phyloP scores from a whole-genome alignment of 2,888 invertebrate species.

The Listrodromus nycthemerus region DNA sequence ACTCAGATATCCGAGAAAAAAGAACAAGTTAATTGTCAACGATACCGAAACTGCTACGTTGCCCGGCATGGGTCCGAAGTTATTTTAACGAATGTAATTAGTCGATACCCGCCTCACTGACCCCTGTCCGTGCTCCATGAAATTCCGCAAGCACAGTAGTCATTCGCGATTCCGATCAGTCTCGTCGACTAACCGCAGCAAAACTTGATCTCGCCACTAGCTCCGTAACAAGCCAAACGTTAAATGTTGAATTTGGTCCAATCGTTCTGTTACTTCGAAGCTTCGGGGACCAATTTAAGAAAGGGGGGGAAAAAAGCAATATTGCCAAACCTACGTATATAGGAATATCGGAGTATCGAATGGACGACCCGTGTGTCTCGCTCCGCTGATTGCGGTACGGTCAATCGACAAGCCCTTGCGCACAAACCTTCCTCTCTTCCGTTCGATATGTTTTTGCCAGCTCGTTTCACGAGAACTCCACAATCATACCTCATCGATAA shows the following conservation, averaged over 20 bases:
- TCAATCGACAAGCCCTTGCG: conserved; percentile 30
- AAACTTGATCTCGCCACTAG: conserved; percentile 5
- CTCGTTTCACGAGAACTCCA: conserved; percentile 30
- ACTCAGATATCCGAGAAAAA: conserved; percentile 24
- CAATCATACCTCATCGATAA: conserved; percentile 42
- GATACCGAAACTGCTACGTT: conserved; percentile 56
- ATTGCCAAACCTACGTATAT: conserved; percentile 23
- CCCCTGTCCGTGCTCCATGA: conserved; percentile 28
- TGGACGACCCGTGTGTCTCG: conserved; percentile 42
- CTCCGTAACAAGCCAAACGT: conserved; percentile 41
- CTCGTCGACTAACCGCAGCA: conserved; percentile 37
- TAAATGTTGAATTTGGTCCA: conserved; percentile 45
- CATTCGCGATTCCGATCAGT: conserved; percentile 18
- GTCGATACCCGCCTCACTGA: conserved; percentile 52
- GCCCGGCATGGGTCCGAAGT: conserved; percentile 62
- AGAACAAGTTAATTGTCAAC: conserved; percentile 54
- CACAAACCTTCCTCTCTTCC: conserved; percentile 11
- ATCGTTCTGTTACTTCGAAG: conserved; percentile 36
- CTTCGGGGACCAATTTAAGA: conserved; percentile 20
- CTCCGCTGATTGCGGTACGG: conserved; percentile 14
- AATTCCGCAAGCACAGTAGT: conserved; percentile 27
- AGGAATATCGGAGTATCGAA: conserved; percentile 35
- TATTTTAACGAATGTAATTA: conserved; percentile 80
- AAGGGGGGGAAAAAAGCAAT: conserved; percentile 6
- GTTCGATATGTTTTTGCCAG: conserved; percentile 6